Percentiles rank a stretch among this genome's conserved stretches.
phyloP scores from a whole-genome alignment of 2,888 invertebrate species.

The Lomographa bimaculata region DNA sequence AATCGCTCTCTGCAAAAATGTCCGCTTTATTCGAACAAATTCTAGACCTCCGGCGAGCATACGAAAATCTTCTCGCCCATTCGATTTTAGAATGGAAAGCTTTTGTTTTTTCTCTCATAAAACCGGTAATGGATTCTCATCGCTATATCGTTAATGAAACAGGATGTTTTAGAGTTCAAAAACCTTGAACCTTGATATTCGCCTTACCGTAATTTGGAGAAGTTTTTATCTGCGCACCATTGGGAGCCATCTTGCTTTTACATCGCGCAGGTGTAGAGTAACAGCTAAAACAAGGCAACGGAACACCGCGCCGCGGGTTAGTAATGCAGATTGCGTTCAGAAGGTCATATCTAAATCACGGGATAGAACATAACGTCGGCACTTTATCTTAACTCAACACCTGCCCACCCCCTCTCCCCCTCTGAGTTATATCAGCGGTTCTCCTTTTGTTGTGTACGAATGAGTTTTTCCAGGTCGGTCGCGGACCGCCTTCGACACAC shows the following conservation, averaged over 20 bases:
- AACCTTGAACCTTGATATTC: slow-evolving; percentile 12
- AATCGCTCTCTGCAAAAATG: slow-evolving; percentile 3
- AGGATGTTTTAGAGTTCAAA: slow-evolving; percentile 21
- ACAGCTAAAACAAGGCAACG: slow-evolving; percentile 48
- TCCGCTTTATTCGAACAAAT: background rate
- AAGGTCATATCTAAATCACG: slow-evolving; percentile 79
- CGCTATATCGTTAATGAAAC: slow-evolving; percentile 21
- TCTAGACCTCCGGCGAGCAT: slow-evolving; percentile 8
- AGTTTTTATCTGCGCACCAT: slow-evolving; percentile 26
- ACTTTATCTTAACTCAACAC: slow-evolving; percentile 76
- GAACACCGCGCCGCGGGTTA: slow-evolving; percentile 51
- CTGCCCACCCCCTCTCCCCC: slow-evolving; percentile 53
- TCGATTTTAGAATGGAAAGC: slow-evolving; percentile 12
- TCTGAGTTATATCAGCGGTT: slow-evolving; percentile 64
- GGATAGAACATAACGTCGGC: slow-evolving; percentile 70
- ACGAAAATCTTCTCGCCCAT: slow-evolving; percentile 12
- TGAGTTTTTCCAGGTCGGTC: slow-evolving; percentile 73
- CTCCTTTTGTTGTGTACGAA: slow-evolving; percentile 76
- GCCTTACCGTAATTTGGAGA: slow-evolving; percentile 20
- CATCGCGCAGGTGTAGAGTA: slow-evolving; percentile 50
- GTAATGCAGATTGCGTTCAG: slow-evolving; percentile 76
- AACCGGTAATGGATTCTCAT: slow-evolving; percentile 20
- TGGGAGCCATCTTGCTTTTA: slow-evolving; percentile 32
- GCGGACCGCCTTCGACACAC: slow-evolving; percentile 67
- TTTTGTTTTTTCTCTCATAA: slow-evolving; percentile 20